Evolutionary conservation across 2,888 invertebrate species (phyloP), one percentile per base, ranked within the genome.

Genomic region (Mimachlamys varia): DNA sequence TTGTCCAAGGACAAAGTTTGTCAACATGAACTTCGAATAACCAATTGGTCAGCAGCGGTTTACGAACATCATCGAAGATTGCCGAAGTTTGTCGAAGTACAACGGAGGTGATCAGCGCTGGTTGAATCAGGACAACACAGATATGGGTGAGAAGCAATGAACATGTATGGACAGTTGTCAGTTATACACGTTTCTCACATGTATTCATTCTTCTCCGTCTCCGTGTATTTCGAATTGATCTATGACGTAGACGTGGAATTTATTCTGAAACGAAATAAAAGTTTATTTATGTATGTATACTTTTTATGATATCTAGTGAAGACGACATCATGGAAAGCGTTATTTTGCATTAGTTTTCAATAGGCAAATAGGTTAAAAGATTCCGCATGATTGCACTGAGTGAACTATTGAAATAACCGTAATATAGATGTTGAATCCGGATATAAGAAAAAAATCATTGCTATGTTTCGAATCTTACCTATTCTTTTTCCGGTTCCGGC

Each of bases 401-500:
- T 44, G 44, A 44, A 44, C 44, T 44, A 44, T 44, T 44, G 44
- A 44, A 44, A 44, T 44, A 44, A 44, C 44, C 44, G 19, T 53
- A 12, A 53, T 53, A 12, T 53, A 53, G 12, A 53, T 17, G 2
- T 53, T 1, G 5, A 1, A 19, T 53, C 53, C 53, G 53, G 19
- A 13, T 5, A 53, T 5, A 53, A 10, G 19, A 53, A 44, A 3
- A 44, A 53, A 19, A 19, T 17, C 53, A n/a, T 19, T 62, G 7
- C 13, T 27, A 62, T 62, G n/a, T 5, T 0, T 62, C n/a, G n/a
- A 19, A 27, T 19, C 76, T 33, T 76, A 76, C 76, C 76, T 76
- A 33, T 76, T 76, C 76, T 76, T 76, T 76, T 76, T 76, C 76
- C 76, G 76, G 76, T 76, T 76, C 76, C 76, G 76, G 76, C 76